Evolutionary conservation across 2,113 vertebrate species (phyloP).

Genomic region (Amazona guildingii): DNA sequence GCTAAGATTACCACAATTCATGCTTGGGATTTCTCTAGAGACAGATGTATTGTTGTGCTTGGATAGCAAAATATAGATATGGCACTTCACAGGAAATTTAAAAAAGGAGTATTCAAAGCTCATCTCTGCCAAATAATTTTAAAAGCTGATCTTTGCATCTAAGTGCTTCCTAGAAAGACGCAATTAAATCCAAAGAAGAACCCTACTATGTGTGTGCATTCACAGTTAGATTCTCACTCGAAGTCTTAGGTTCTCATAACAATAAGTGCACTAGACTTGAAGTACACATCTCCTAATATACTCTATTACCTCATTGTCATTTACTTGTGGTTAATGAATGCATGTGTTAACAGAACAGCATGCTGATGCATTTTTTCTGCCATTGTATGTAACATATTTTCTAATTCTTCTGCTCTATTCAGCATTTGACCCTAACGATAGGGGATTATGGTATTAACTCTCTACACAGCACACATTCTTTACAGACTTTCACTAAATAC

Average conservation of each 20-base stretch:
- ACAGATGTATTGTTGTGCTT: constrained; percentile 24
- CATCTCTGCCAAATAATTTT: constrained; percentile 13
- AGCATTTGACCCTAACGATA: constrained; percentile 85
- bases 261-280: background rate
- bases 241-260: constrained; percentile 10
- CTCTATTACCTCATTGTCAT: constrained; percentile 65
- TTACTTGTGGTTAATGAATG: constrained; percentile 65
- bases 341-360: constrained; percentile 68
- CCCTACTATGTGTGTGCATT: background rate
- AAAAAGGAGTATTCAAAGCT: constrained; percentile 13
- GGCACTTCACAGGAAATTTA: constrained; percentile 20
- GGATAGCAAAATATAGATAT: constrained; percentile 39
- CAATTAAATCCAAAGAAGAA: background rate
- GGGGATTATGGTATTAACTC: constrained; percentile 89
- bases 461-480: constrained; percentile 85
- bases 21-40: constrained; percentile 37
- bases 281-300: constrained; percentile 47
- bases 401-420: constrained; percentile 84
- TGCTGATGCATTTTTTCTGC: constrained; percentile 81
- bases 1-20: constrained; percentile 3
- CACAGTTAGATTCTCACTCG: background rate
- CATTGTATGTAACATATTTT: constrained; percentile 82
- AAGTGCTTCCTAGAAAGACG: constrained; percentile 46
- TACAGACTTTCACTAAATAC: constrained; percentile 87
- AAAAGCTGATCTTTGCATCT: constrained; percentile 32